These are phyloP conservation scores for Xestia xanthographa DNA, from an alignment of 2,888 invertebrate species.

Conservation along the genomic window DNA sequence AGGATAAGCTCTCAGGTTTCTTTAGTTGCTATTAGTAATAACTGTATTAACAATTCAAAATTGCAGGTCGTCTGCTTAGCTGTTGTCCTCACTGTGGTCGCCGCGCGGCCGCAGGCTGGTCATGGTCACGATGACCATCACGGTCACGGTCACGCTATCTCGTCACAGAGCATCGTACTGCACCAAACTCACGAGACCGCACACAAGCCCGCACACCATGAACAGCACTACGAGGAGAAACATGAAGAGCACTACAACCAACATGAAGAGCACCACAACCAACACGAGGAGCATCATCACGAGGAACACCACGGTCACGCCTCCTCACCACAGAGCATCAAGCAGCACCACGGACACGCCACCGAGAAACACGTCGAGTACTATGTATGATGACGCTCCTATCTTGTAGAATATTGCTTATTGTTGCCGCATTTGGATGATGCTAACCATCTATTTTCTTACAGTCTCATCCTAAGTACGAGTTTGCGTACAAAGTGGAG, in stretches of 20 bases:
- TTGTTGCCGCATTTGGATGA: neutral
- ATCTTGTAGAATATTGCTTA: neutral
- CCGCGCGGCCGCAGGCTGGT: slow-evolving; percentile 58
- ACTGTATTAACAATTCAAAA: neutral
- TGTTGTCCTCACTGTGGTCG: slow-evolving; percentile 50
- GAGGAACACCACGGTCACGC: slow-evolving; percentile 29
- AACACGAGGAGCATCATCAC: slow-evolving; percentile 22
- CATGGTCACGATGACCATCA: slow-evolving; percentile 59
- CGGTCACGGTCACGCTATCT: slow-evolving; percentile 71
- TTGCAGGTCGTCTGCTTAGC: slow-evolving; percentile 65
- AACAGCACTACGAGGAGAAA: slow-evolving; percentile 48
- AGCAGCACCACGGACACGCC: slow-evolving; percentile 42
- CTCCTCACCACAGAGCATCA: slow-evolving; percentile 31
- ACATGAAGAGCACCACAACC: slow-evolving; percentile 18
- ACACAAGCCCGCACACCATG: slow-evolving; percentile 38
- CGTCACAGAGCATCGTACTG: slow-evolving; percentile 74
- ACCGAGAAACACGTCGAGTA: slow-evolving; percentile 66
- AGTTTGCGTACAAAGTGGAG: slow-evolving; percentile 85
- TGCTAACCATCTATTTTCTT: slow-evolving; percentile 9
- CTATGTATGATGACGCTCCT: slow-evolving; percentile 57
- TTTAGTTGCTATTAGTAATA: neutral
- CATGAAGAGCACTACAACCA: slow-evolving; percentile 22
- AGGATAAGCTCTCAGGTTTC: neutral
- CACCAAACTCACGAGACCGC: slow-evolving; percentile 68
- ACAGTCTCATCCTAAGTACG: slow-evolving; percentile 83